phyloP scores from a whole-genome alignment of 2,113 vertebrate genomes.

The Cinclus cinclus region DNA sequence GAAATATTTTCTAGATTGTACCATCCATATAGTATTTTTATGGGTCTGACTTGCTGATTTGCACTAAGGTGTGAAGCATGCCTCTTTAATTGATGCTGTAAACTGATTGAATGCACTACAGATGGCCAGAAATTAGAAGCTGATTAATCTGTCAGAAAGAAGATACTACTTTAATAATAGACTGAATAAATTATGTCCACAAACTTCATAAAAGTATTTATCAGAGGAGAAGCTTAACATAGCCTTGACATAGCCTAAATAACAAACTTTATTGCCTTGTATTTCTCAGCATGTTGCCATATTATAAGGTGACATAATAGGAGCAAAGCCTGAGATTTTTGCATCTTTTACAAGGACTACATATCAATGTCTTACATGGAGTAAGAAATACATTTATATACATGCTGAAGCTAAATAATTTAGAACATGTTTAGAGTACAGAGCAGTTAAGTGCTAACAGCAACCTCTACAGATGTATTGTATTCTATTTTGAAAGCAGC shows the following conservation, averaged over 20 bases:
- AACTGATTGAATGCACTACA: not conserved
- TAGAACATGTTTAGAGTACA: not conserved
- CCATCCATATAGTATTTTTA: not conserved
- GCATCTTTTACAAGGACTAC: slow-evolving; percentile 16
- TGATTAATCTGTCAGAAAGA: not conserved
- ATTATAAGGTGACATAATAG: not conserved
- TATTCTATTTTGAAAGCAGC: slow-evolving; percentile 19
- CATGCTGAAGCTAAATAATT: slow-evolving; percentile 19
- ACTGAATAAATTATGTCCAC: not conserved
- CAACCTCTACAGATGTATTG: slow-evolving; percentile 5
- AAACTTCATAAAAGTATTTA: slow-evolving; percentile 1
- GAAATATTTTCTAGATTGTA: not conserved
- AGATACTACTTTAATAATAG: not conserved
- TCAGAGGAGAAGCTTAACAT: not conserved
- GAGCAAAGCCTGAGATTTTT: not conserved
- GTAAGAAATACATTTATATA: slow-evolving; percentile 59
- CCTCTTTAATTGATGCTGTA: not conserved
- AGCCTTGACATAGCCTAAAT: slow-evolving; percentile 49
- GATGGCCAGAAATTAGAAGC: not conserved
- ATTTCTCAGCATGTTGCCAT: slow-evolving; percentile 16
- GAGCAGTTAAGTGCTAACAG: not conserved
- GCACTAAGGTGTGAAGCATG: not conserved
- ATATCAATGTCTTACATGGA: slow-evolving; percentile 19
- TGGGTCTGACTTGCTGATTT: not conserved
- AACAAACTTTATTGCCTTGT: not conserved